Evolutionary conservation across 2,888 invertebrate genomes (phyloP), one percentile per base, ranked within the genome.

Genomic region (Charanyca ferruginea): DNA sequence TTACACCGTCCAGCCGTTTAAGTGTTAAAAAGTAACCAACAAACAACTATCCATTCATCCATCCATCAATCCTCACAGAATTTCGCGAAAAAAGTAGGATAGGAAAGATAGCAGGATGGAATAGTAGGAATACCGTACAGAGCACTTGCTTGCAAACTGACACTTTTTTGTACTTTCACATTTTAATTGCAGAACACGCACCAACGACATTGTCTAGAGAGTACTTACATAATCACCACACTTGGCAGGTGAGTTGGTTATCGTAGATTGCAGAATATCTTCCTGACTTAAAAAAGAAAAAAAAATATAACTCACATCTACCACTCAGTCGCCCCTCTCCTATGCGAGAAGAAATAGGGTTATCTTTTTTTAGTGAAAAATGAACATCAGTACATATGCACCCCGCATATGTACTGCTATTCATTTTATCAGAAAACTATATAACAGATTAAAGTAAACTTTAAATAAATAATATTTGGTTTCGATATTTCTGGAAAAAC

Each of bases 131-230:
- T n/a, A 3, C 32, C 32, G 9, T 32, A 11, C 11, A 2, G 25
- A 45, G 45, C n/a, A 65, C 20, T 58, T 74, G 48, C 79, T 61
- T 18, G 32, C 4, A 51, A 75, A 58, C 20, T 54, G 48, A 20
- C 28, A 58, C 47, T 67, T 79, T 44, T 66, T 58, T 62, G 25
- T 25, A 41, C 13, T 47, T 32, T 48, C 18, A 28, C 5, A n/a
- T 42, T 57, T 42, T 44, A 7, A 9, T 6, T 13, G 0, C 8
- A 44, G 20, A 20, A 9, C 9, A 22, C 35, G 49, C 11, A 23
- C 9, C 2, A 18, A 13, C 1, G 8, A 23, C 23, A n/a, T 18
- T 70, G 70, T 25, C 5, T 55, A 9, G 18, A 28, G 20, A 35
- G 5, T 41, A 28, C 20, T 42, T 23, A 23, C 22, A 16, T 45